phyloP scores from a whole-genome alignment of 2,113 vertebrate species.

The Fregetta grallaria region DNA sequence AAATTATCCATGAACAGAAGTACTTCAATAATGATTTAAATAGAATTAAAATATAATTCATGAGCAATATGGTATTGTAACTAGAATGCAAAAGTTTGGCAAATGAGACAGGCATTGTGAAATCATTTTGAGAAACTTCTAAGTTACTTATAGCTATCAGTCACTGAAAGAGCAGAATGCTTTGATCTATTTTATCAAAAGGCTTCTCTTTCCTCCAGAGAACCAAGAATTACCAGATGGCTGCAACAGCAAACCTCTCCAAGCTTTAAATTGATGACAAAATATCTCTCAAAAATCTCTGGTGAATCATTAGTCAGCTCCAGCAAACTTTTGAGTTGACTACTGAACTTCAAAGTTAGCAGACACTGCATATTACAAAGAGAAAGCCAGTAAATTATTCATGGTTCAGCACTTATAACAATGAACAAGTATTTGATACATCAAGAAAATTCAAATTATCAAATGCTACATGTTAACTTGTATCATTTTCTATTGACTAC shows the following conservation, averaged over 20 bases:
- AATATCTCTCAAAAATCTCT: constrained; percentile 36
- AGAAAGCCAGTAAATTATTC: constrained; percentile 36
- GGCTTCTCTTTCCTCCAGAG: constrained; percentile 44
- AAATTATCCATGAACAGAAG: background rate
- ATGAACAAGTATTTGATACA: background rate
- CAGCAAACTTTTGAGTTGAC: constrained; percentile 19
- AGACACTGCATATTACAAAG: background rate
- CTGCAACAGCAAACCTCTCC: constrained; percentile 29
- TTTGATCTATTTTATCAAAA: constrained; percentile 62
- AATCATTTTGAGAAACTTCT: background rate
- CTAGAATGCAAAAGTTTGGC: background rate
- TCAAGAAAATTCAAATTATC: constrained; percentile 4
- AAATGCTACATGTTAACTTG: background rate
- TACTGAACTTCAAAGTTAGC: constrained; percentile 37
- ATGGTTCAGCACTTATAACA: background rate
- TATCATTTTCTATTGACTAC: background rate
- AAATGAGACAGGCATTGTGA: background rate
- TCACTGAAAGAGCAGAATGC: constrained; percentile 19
- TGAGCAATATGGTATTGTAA: background rate
- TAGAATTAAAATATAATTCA: background rate
- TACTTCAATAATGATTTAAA: background rate
- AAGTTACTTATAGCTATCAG: constrained; percentile 21
- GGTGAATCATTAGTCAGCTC: constrained; percentile 47
- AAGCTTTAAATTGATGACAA: constrained; percentile 25
- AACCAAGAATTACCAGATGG: constrained; percentile 46